Percentiles rank a stretch among this genome's conserved stretches.
phyloP scores from a whole-genome alignment of 1,140 invertebrate species.

The Triops cancriformis region DNA sequence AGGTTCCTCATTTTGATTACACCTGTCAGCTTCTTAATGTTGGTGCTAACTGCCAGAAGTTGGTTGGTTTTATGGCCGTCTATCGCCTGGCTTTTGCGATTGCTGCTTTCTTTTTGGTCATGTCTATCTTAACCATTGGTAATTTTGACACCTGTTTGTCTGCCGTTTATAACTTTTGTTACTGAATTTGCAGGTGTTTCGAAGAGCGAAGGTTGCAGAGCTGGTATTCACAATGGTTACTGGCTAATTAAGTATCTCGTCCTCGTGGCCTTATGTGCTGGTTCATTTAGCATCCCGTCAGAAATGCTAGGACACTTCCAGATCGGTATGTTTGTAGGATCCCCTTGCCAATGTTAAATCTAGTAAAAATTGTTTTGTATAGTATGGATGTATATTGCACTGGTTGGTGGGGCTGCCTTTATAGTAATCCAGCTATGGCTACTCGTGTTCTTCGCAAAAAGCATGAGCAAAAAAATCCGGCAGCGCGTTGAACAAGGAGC shows the following conservation, averaged over 20 bases:
- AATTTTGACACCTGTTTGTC: background rate
- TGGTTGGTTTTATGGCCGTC: slow-evolving; percentile 43
- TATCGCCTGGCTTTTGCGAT: slow-evolving; percentile 43
- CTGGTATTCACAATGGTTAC: slow-evolving; percentile 41
- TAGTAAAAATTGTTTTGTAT: slow-evolving; percentile 29
- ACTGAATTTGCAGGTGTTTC: slow-evolving; percentile 33
- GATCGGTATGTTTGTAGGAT: slow-evolving; percentile 28
- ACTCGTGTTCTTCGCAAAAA: slow-evolving; percentile 49
- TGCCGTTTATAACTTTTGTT: background rate
- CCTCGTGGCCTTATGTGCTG: slow-evolving; percentile 33
- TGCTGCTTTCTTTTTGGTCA: slow-evolving; percentile 39
- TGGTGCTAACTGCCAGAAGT: slow-evolving; percentile 39
- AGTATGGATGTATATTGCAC: slow-evolving; percentile 48
- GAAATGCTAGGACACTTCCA: slow-evolving; percentile 32
- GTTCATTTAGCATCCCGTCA: slow-evolving; percentile 34
- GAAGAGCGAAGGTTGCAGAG: slow-evolving; percentile 40
- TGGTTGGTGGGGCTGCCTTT: slow-evolving; percentile 48
- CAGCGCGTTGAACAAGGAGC: slow-evolving; percentile 45
- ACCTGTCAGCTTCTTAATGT: slow-evolving; percentile 39
- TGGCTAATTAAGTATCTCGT: slow-evolving; percentile 37
- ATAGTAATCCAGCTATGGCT: slow-evolving; percentile 50
- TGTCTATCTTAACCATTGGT: slow-evolving; percentile 39
- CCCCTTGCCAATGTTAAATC: background rate
- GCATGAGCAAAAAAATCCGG: slow-evolving; percentile 43
- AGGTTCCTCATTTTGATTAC: slow-evolving; percentile 40